A percentile compares a stretch with the other conserved stretches of the same genome.
Evolutionary conservation across 2,797 vertebrate species (phyloP).

Genomic region (Hemibagrus guttatus): DNA sequence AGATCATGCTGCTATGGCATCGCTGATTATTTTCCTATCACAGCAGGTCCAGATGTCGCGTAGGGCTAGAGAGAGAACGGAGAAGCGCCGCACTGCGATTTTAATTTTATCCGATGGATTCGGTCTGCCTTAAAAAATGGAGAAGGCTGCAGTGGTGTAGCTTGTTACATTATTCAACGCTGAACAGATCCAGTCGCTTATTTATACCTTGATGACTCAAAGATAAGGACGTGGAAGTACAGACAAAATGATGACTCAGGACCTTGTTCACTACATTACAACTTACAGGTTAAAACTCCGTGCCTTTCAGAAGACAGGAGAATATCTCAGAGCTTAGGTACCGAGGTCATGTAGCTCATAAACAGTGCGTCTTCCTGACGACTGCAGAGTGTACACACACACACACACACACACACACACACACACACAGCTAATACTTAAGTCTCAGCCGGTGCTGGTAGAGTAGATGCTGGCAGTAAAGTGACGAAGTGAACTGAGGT

Average conservation of each 20-base stretch:
- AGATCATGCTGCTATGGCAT: too few relatives aligned
- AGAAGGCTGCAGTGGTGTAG: not conserved
- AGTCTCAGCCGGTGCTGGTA: not conserved
- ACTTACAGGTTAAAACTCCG: not conserved
- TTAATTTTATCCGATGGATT: not conserved
- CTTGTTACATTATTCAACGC: not conserved
- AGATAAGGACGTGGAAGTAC: not conserved
- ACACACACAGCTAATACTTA: not conserved
- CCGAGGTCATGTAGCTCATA: constrained; percentile 7
- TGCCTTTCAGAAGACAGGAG: not conserved
- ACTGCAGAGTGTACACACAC: not conserved
- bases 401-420: not conserved
- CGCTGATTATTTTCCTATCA: not conserved
- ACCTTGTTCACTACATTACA: not conserved
- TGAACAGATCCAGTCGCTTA: not conserved
- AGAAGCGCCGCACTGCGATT: not conserved
- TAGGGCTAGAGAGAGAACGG: not conserved
- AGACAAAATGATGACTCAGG: not conserved
- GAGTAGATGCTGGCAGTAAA: not conserved
- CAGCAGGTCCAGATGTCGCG: not conserved
- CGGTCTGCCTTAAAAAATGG: not conserved
- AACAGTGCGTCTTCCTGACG: not conserved
- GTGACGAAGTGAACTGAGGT: too few relatives aligned
- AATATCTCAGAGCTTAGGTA: not conserved
- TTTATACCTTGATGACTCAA: not conserved